Percentiles rank a stretch among this genome's conserved stretches.
Conservation (phyloP, 1,140 invertebrate species). For the Micrasema longulum region DNA sequence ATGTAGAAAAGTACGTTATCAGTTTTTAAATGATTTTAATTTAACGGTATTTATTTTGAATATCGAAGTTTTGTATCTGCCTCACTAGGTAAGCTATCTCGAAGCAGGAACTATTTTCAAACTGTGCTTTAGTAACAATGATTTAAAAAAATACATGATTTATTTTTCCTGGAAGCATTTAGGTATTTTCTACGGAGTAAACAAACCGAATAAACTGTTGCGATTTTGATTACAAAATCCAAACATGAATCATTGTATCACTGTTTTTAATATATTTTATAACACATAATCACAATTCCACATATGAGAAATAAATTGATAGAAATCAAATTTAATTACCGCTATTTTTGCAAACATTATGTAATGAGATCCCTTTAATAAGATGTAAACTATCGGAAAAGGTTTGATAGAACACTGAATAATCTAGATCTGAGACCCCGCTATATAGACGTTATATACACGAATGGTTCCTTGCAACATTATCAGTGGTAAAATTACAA, state of each 20-base stretch:
- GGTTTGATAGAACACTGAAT: conserved; percentile 48
- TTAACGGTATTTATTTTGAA: too few relatives aligned
- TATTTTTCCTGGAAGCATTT: too few relatives aligned
- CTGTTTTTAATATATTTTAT: not conserved
- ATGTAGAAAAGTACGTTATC: too few relatives aligned
- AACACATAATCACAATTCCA: not conserved
- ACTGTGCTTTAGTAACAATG: too few relatives aligned
- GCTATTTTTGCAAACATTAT: conserved; percentile 41
- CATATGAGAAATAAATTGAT: not conserved
- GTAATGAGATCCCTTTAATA: not conserved
- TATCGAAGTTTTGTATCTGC: too few relatives aligned
- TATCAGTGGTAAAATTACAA: conserved; percentile 47
- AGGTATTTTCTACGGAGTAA: too few relatives aligned
- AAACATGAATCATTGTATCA: not conserved
- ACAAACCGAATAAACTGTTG: too few relatives aligned
- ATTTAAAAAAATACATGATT: too few relatives aligned
- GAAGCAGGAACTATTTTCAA: too few relatives aligned
- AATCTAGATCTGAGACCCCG: conserved; percentile 44
- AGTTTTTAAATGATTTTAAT: too few relatives aligned
- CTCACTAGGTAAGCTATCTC: too few relatives aligned
- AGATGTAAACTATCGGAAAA: not conserved
- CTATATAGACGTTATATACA: conserved; percentile 48
- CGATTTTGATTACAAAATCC: too few relatives aligned
- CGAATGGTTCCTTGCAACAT: conserved; percentile 53
- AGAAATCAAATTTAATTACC: conserved; percentile 14